Evolutionary conservation across 2,113 vertebrate genomes (phyloP).

Genomic region (Callospermophilus lateralis): DNA sequence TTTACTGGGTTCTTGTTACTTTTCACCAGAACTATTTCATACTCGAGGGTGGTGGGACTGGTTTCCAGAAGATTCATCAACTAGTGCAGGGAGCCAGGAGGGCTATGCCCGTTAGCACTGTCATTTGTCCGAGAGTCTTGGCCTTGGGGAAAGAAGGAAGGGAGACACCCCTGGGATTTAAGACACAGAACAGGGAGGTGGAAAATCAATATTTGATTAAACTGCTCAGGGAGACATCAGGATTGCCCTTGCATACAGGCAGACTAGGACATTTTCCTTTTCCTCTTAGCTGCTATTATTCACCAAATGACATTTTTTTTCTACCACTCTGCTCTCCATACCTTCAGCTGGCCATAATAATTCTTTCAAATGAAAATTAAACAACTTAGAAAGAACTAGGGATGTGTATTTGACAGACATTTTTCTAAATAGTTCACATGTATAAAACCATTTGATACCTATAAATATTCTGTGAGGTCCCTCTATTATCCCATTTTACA

Average conservation of each 20-base stretch:
- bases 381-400: too few relatives aligned
- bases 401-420: too few relatives aligned
- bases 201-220: slow-evolving; percentile 3
- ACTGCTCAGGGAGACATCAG: not conserved
- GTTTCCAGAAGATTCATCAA: not conserved
- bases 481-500: too few relatives aligned
- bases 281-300: not conserved
- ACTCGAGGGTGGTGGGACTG: not conserved
- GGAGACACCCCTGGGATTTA: not conserved
- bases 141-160: not conserved
- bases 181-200: not conserved
- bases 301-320: not conserved
- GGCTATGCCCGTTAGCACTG: not conserved
- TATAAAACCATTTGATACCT: too few relatives aligned
- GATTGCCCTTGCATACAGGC: not conserved
- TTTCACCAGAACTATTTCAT: not conserved
- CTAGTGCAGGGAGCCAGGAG: not conserved
- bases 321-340: not conserved
- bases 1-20: not conserved
- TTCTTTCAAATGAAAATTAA: too few relatives aligned
- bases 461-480: too few relatives aligned
- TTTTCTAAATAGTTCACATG: too few relatives aligned
- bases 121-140: not conserved
- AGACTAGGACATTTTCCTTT: not conserved
- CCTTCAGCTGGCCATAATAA: not conserved